These are phyloP conservation scores for Eupithecia tripunctaria DNA, from an alignment of 2,888 invertebrate genomes.

Conservation along the genomic window DNA sequence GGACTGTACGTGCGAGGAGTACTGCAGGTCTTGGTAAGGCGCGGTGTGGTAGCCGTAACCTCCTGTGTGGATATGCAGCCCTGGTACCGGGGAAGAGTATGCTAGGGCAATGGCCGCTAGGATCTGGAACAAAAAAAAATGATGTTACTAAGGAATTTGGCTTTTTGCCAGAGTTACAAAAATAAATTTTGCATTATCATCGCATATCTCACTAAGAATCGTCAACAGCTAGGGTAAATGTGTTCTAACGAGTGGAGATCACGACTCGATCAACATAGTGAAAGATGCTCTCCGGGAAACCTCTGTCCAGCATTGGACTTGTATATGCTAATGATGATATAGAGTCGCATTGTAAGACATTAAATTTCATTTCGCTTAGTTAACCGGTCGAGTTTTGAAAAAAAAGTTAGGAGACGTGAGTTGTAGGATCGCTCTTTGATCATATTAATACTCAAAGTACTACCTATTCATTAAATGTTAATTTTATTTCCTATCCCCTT, in stretches of 20 bases:
- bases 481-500: neutral
- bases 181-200: neutral
- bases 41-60: conserved; percentile 43
- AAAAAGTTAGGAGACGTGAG: neutral
- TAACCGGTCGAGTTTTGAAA: neutral
- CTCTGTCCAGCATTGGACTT: too few relatives aligned
- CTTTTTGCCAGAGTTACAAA: neutral
- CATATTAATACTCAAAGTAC: neutral
- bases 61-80: conserved; percentile 40
- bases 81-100: conserved; percentile 31
- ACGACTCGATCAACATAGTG: too few relatives aligned
- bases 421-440: neutral
- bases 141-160: neutral
- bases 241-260: too few relatives aligned
- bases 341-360: too few relatives aligned
- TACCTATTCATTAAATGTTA: neutral
- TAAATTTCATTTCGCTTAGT: too few relatives aligned
- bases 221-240: too few relatives aligned
- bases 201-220: too few relatives aligned
- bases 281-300: too few relatives aligned
- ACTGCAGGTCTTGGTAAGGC: conserved; percentile 32
- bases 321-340: too few relatives aligned
- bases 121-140: conserved; percentile 32
- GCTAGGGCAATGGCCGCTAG: conserved; percentile 28
- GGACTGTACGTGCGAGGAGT: conserved; percentile 33